These are phyloP conservation scores for Drosophila eohydei DNA, from an alignment of 2,888 invertebrate genomes.

Conservation along the genomic window DNA sequence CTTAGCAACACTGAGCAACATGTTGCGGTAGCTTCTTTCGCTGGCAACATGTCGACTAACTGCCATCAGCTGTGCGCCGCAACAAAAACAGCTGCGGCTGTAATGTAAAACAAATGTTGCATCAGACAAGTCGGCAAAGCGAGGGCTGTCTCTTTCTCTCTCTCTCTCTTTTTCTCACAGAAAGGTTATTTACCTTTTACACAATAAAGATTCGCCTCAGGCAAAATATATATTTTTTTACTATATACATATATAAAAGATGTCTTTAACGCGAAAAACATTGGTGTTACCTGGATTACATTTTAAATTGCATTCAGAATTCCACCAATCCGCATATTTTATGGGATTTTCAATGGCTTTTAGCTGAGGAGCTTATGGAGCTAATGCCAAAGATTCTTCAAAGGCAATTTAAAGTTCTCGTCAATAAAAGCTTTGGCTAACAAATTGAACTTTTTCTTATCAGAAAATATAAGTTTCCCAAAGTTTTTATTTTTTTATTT, in stretches of 20 bases:
- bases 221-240: no score
- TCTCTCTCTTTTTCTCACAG: background rate
- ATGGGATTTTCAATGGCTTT: background rate
- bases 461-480: background rate
- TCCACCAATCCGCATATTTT: background rate
- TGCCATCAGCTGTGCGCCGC: slow-evolving; percentile 55
- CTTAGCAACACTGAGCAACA: slow-evolving; percentile 30
- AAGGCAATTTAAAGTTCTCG: background rate
- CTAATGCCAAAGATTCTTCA: background rate
- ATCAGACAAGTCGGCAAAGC: slow-evolving; percentile 55
- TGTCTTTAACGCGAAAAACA: no score
- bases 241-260: no score
- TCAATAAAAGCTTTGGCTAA: background rate
- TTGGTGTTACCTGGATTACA: background rate
- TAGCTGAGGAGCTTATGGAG: background rate
- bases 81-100: slow-evolving; percentile 49
- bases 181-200: no score
- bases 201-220: no score
- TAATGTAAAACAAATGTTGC: slow-evolving; percentile 63
- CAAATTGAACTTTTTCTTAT: background rate
- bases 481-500: no score
- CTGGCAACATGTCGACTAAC: slow-evolving; percentile 53
- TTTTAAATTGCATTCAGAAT: background rate
- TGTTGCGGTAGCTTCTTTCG: slow-evolving; percentile 35
- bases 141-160: background rate